Conservation (phyloP, 2,797 vertebrate species). For the Melanotaenia maccullochi region DNA sequence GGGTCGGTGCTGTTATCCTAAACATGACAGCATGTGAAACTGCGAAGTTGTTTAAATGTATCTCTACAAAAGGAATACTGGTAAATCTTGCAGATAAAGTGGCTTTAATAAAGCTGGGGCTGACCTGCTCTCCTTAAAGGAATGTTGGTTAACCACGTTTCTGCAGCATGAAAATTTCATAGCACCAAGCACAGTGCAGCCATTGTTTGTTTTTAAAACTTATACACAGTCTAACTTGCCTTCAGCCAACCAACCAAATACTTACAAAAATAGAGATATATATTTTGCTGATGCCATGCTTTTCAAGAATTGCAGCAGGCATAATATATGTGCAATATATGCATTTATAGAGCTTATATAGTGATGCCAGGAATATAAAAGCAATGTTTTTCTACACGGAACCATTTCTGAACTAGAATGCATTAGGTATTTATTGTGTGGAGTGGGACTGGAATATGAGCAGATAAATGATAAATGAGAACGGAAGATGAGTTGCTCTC, state of each 20-base stretch:
- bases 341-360: slow-evolving; percentile 15
- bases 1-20: background rate
- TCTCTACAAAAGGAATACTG: background rate
- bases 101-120: background rate
- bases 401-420: background rate
- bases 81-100: slow-evolving; percentile 10
- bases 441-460: background rate
- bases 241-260: slow-evolving; percentile 33
- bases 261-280: background rate
- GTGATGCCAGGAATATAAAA: slow-evolving; percentile 1
- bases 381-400: background rate
- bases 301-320: slow-evolving; percentile 28
- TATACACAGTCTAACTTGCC: slow-evolving; percentile 32
- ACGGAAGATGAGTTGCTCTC: slow-evolving; percentile 3
- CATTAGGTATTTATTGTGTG: slow-evolving; percentile 7
- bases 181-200: background rate
- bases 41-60: background rate
- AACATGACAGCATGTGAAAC: background rate
- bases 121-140: slow-evolving; percentile 13
- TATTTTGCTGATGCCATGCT: slow-evolving; percentile 45
- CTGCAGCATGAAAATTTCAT: slow-evolving; percentile 24
- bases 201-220: slow-evolving; percentile 25
- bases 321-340: slow-evolving; percentile 18
- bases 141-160: background rate
- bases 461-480: slow-evolving; percentile 25